Evolutionary conservation across 2,113 vertebrate genomes (phyloP), one percentile per base, ranked within the genome.

Genomic region (Podarcis raffonei): DNA sequence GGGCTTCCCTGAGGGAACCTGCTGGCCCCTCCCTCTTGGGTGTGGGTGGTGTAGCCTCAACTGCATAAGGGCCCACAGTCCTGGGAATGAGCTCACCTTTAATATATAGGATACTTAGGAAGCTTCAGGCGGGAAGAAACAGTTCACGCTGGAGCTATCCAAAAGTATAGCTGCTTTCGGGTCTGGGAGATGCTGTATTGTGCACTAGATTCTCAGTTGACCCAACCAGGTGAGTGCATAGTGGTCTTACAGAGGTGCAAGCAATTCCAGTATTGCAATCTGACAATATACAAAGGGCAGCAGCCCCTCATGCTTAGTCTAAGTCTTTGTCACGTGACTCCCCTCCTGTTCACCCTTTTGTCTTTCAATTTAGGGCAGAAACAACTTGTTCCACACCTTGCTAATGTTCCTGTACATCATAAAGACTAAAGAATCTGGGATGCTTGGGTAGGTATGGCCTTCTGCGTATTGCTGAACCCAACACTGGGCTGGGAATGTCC

Each of bases 341-440:
- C 53, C 25, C 3, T 42, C 6, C 30, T 42, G 27, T 15, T 35
- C 27, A n/a, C 23, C 1, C 71, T 80, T 0, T 66, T 1, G 7
- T 15, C n/a, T 3, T 4, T 90, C 84, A 4, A 37, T 96, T 84
- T 95, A 99, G 99, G 99, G 98, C 89, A 97, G 99, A 94, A 99
- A 99, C 96, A 99, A 99, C 94, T 97, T 99, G 96, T 99, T 99
- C 94, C 99, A 99, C 92, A 99, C 98, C 0, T 94, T 99, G 93
- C 97, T 99, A 13, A 99, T 99, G 99, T 99, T 99, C 87, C 97
- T 99, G 68, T 99, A 97, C 68, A 97, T 99, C 92, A 99, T 99
- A 85, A 99, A 99, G 95, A 98, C 97, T 0, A 99, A 99, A 94
- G 99, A 99, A 89, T 98, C 98, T 0, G 99, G 99, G 74, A 99